phyloP scores from a whole-genome alignment of 2,797 vertebrate species.

The Sylvia borin region DNA sequence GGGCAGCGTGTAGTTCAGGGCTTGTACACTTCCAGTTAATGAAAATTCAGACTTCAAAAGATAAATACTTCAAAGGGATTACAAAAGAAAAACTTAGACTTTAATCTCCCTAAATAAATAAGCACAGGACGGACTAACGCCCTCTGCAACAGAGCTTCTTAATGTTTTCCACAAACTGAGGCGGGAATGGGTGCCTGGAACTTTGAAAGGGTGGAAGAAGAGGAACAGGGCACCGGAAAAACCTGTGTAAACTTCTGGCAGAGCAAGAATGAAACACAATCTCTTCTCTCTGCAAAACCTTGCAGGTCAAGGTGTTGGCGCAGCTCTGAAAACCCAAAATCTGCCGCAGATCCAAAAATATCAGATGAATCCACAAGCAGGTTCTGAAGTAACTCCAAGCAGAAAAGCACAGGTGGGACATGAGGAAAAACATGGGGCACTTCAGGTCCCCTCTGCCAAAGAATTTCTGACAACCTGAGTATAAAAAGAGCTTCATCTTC shows the following conservation, averaged over 20 bases:
- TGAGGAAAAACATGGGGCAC: fast-evolving
- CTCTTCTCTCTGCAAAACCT: not conserved
- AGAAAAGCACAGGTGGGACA: not conserved
- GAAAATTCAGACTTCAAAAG: conserved; percentile 64
- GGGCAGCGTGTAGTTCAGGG: not conserved
- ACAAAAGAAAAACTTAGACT: conserved; percentile 46
- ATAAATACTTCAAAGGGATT: conserved; percentile 66
- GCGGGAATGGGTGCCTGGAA: not conserved
- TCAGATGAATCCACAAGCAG: not conserved
- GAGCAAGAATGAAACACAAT: not conserved
- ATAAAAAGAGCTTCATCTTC: not conserved
- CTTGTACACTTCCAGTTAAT: conserved; percentile 41
- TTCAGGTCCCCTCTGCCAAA: not conserved
- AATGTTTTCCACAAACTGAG: not conserved
- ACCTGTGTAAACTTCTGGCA: not conserved
- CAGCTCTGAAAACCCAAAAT: not conserved
- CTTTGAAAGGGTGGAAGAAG: not conserved
- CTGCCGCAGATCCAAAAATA: not conserved
- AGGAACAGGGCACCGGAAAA: not conserved
- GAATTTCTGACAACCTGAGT: not conserved
- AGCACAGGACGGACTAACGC: not conserved
- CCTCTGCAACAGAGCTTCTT: not conserved
- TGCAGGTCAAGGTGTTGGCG: fast-evolving
- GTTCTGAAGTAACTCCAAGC: not conserved
- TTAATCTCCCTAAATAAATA: conserved; percentile 69